A percentile compares a stretch with the other conserved stretches of the same genome.
Evolutionary conservation across 2,797 vertebrate species (phyloP).

Genomic region (Pseudopleuronectes americanus): DNA sequence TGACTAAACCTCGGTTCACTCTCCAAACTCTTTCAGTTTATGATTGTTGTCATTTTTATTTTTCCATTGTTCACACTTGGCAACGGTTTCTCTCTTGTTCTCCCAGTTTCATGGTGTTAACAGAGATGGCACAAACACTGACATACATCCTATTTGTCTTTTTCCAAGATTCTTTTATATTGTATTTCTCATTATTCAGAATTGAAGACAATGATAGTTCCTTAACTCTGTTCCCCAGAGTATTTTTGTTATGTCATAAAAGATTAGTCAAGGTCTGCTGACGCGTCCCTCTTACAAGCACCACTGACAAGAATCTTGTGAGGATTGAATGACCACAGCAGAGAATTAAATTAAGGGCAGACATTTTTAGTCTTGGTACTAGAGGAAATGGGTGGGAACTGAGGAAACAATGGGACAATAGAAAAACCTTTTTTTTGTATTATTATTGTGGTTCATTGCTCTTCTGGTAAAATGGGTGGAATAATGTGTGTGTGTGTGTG

Average conservation of each 20-base stretch:
- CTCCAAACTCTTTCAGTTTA: too few relatives aligned
- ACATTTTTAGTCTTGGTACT: constrained; percentile 22
- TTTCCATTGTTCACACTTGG: too few relatives aligned
- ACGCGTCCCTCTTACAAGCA: constrained; percentile 31
- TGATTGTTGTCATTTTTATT: too few relatives aligned
- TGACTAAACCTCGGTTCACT: too few relatives aligned
- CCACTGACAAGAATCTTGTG: constrained; percentile 37
- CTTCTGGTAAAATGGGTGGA: constrained; percentile 30
- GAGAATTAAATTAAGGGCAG: constrained; percentile 38
- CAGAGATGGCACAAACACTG: not conserved
- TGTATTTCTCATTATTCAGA: constrained; percentile 1
- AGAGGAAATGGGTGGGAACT: constrained; percentile 58
- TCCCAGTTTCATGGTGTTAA: too few relatives aligned
- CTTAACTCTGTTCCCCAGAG: constrained; percentile 9
- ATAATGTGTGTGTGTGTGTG: constrained; percentile 1
- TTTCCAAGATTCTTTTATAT: not conserved
- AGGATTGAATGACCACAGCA: constrained; percentile 40
- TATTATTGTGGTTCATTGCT: not conserved
- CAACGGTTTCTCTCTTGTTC: too few relatives aligned
- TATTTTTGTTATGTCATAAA: constrained; percentile 32
- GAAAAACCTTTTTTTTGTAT: constrained; percentile 21
- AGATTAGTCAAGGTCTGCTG: constrained; percentile 48
- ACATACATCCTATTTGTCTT: not conserved
- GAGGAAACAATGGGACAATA: constrained; percentile 50
- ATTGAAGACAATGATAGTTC: constrained; percentile 6